phyloP scores from a whole-genome alignment of 2,888 invertebrate species.

The Melieria omissa region DNA sequence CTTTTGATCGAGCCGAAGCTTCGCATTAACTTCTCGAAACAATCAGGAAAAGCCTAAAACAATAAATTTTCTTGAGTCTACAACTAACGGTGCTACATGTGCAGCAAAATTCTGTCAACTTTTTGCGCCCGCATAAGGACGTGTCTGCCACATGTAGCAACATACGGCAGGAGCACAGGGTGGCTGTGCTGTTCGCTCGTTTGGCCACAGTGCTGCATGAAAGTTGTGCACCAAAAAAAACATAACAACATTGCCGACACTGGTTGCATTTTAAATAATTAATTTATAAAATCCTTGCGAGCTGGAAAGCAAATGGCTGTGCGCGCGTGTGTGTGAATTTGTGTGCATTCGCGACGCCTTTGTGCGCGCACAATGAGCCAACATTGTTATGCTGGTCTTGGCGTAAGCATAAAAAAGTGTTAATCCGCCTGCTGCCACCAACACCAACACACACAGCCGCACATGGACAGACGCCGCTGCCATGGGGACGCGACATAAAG shows the following conservation, averaged over 20 bases:
- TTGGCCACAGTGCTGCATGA: no score
- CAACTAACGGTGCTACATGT: no score
- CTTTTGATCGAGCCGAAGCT: no score
- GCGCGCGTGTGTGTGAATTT: neutral
- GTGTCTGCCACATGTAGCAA: no score
- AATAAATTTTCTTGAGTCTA: no score
- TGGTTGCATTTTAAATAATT: conserved; percentile 35
- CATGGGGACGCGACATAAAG: neutral
- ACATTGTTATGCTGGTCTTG: neutral
- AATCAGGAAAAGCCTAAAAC: no score
- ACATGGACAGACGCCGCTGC: neutral
- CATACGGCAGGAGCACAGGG: no score
- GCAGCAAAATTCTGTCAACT: no score
- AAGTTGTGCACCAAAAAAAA: neutral
- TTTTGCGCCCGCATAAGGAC: no score
- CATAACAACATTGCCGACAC: conserved; percentile 6
- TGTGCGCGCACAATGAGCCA: neutral
- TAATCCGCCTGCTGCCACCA: no score
- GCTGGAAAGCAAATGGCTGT: neutral
- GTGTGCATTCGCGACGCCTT: neutral
- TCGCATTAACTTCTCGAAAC: no score
- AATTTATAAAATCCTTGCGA: conserved; percentile 16
- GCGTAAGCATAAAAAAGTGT: no score
- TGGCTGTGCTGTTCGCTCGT: neutral
- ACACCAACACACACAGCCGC: neutral